A percentile compares a stretch with the other conserved stretches of the same genome.
Evolutionary conservation across 2,888 invertebrate species (phyloP).

Genomic region (Piscicola geometra): DNA sequence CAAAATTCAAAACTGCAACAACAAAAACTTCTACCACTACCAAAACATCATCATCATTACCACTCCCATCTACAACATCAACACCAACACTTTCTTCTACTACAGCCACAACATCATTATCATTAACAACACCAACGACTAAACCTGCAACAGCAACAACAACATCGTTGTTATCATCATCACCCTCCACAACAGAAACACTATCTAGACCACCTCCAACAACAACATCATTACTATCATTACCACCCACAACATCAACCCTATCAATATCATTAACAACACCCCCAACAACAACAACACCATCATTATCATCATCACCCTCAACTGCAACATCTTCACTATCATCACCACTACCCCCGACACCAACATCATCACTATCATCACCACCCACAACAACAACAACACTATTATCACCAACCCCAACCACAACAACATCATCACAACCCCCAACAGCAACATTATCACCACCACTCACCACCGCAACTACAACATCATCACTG

Average conservation of each 20-base stretch:
- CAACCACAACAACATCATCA: background rate
- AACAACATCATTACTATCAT: background rate
- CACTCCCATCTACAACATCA: background rate
- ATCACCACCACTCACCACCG: background rate
- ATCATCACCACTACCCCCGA: background rate
- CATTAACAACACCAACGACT: background rate
- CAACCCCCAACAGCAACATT: background rate
- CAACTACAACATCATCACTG: background rate
- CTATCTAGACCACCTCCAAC: background rate
- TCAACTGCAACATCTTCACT: background rate
- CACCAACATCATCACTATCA: background rate
- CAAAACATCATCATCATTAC: no score
- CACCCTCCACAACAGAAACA: background rate
- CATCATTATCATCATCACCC: conserved; percentile 2
- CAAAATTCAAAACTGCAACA: background rate
- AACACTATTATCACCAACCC: background rate
- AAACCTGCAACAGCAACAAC: background rate
- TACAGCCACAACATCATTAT: background rate
- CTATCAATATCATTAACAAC: background rate
- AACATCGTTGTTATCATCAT: background rate
- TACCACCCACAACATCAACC: background rate
- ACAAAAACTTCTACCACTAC: no score
- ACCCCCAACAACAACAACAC: background rate
- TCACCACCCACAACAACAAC: background rate
- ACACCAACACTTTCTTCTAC: background rate